Conservation (phyloP, 2,797 vertebrate genomes). For the Sarcoramphus papa region DNA sequence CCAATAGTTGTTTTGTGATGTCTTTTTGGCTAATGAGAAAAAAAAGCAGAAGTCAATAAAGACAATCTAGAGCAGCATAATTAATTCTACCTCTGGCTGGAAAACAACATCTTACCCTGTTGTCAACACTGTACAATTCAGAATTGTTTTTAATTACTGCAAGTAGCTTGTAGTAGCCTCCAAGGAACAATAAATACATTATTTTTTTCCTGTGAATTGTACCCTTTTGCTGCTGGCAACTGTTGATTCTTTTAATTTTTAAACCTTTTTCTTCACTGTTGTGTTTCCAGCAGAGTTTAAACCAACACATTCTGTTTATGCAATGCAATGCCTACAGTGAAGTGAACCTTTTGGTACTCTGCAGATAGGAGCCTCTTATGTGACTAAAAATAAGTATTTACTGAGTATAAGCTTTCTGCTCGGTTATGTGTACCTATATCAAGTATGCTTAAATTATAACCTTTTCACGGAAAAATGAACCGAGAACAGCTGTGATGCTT, state of each 20-base stretch:
- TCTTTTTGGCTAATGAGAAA: not conserved
- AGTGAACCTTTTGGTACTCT: not conserved
- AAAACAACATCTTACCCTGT: not conserved
- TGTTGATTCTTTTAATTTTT: not conserved
- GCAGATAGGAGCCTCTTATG: not conserved
- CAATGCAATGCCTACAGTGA: not conserved
- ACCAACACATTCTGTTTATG: not conserved
- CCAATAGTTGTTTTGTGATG: not conserved
- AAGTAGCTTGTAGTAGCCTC: not conserved
- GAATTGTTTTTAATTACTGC: not conserved
- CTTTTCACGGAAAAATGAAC: not conserved
- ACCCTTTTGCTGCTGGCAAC: not conserved
- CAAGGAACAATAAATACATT: not conserved
- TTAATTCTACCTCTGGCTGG: not conserved
- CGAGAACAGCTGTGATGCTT: not conserved
- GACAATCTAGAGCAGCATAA: not conserved
- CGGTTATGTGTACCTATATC: not conserved
- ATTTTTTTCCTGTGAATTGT: not conserved
- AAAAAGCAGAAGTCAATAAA: not conserved
- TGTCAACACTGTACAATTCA: not conserved
- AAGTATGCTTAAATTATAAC: not conserved
- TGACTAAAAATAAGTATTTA: not conserved
- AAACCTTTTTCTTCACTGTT: not conserved
- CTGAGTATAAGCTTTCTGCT: not conserved
- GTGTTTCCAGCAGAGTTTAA: not conserved